phyloP scores from a whole-genome alignment of 2,797 vertebrate genomes.

The Pseudochirops cupreus region DNA sequence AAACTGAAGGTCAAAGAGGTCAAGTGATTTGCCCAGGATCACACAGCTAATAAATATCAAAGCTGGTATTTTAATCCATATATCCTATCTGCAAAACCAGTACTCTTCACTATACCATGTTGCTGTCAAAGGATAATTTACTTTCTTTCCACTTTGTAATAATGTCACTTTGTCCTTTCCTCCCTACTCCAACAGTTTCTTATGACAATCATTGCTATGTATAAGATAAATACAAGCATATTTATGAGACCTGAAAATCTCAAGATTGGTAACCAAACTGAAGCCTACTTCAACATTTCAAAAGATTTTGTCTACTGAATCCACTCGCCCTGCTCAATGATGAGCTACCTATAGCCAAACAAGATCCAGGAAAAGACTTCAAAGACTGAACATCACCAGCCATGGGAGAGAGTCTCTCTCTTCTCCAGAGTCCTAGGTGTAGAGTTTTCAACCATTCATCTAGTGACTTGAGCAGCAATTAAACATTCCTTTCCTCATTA shows the following conservation, averaged over 20 bases:
- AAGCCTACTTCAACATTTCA: background rate
- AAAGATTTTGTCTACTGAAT: background rate
- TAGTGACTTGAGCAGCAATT: background rate
- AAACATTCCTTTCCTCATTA: background rate
- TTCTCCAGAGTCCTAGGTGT: background rate
- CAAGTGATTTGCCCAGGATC: background rate
- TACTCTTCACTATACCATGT: background rate
- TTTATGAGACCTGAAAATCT: background rate
- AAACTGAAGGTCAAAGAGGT: background rate
- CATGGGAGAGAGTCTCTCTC: background rate
- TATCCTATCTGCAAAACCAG: background rate
- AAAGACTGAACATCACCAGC: background rate
- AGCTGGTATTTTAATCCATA: background rate
- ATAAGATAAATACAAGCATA: background rate
- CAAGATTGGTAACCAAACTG: background rate
- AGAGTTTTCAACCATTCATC: background rate
- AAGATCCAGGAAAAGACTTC: background rate
- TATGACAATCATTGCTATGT: background rate
- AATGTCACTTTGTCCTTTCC: background rate
- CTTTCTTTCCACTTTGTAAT: background rate
- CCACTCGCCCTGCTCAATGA: background rate
- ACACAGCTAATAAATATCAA: background rate
- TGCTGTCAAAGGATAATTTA: background rate
- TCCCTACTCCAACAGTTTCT: background rate
- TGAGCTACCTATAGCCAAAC: background rate